Percentiles rank a stretch among this genome's conserved stretches.
Evolutionary conservation across 2,797 vertebrate genomes (phyloP).

Genomic region (Dromococcyx pavoninus): DNA sequence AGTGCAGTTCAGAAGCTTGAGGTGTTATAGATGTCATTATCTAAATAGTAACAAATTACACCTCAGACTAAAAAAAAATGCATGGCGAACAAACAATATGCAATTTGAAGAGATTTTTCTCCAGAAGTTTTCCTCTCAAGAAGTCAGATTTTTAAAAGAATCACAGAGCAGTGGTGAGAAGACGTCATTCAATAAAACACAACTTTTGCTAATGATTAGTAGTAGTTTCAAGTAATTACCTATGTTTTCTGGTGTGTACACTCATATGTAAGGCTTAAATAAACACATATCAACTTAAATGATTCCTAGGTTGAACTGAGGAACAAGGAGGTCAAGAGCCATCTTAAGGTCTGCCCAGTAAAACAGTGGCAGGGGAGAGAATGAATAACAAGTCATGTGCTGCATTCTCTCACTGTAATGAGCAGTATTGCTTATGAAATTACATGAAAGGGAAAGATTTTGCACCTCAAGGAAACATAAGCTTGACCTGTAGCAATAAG

Average conservation of each 20-base stretch:
- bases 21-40: not conserved
- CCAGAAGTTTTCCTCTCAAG: not conserved
- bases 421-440: not conserved
- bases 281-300: not conserved
- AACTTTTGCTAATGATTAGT: not conserved
- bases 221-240: not conserved
- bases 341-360: not conserved
- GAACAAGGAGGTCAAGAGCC: not conserved
- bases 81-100: not conserved
- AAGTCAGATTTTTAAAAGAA: not conserved
- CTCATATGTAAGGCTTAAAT: not conserved
- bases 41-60: not conserved
- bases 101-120: not conserved
- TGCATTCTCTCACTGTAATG: not conserved
- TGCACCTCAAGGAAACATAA: not conserved
- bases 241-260: not conserved
- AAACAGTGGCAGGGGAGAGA: not conserved
- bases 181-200: not conserved
- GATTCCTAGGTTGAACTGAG: not conserved
- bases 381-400: fast-evolving
- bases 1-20: not conserved
- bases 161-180: not conserved
- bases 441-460: not conserved
- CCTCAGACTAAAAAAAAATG: not conserved
- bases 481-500: not conserved